Evolutionary conservation across 1,140 invertebrate species (phyloP), one percentile per base, ranked within the genome.

Genomic region (Wiebesia pumilae): DNA sequence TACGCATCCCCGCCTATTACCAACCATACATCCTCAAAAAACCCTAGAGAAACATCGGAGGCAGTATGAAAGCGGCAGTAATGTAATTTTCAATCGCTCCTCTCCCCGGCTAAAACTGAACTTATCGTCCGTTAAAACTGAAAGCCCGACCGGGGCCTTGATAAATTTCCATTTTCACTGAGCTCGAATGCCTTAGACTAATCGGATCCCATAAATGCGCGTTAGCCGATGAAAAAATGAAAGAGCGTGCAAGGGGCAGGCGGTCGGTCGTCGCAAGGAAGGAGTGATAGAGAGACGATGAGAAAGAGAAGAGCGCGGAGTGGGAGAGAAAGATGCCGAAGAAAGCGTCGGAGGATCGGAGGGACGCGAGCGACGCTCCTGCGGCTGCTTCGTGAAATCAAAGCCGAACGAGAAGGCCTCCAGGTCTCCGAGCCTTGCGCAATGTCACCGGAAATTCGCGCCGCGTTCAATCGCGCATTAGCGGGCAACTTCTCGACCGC

Each of bases 311-410:
- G 12, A 7, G 6, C 62, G 21, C 2, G 19, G 14, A 77, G 75
- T 47, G 40, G 75, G 75, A 58, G 47, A 80, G 78, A 65, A 19
- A n/a, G 71, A n/a, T n/a, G 19, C 40, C 38, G 73, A 47, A 47
- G 43, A 47, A 35, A 40, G 12, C 71, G 71, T 9, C 12, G 16
- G 33, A 69, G 14, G 62, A 67, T 58, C 62, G 24, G 38, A n/a
- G 38, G 40, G 79, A 81, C 58, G 35, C 58, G 43, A 54, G 51
- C 51, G 51, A 54, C 51, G 51, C 51, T 54, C 19, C 16, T 54
- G 19, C 51, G 51, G 51, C 10, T 33, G 40, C 51, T 43, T 21
- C 65, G 54, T 38, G 54, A 24, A 40, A 81, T 38, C 33, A 40
- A 54, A 54, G 51, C 19, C 51, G 9, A 54, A 54, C 51, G 51